These are phyloP conservation scores for Hipparchia sbordonii DNA, from an alignment of 2,888 invertebrate genomes.

Conservation along the genomic window DNA sequence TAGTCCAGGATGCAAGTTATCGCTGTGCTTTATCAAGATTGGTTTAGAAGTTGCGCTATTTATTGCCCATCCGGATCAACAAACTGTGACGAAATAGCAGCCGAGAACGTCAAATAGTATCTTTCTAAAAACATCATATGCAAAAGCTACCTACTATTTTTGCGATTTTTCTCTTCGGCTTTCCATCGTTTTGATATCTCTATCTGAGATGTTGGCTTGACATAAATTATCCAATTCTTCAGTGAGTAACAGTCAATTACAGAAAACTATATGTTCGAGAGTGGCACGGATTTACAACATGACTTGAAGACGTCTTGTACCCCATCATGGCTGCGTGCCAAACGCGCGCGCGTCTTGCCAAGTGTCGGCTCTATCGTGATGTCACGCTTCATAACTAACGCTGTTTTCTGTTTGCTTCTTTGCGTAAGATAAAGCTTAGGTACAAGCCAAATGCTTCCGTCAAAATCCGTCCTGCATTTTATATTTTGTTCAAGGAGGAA, in stretches of 20 bases:
- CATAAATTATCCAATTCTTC: background rate
- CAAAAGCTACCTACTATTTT: too few species aligned
- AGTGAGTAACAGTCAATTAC: background rate
- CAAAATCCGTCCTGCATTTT: background rate
- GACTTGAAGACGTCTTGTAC: slow-evolving; percentile 27
- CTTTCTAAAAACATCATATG: too few species aligned
- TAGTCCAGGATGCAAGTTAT: too few species aligned
- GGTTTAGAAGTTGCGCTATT: too few species aligned
- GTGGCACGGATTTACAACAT: slow-evolving; percentile 23
- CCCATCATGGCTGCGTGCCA: slow-evolving; percentile 38
- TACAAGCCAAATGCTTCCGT: background rate
- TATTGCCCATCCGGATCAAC: too few species aligned
- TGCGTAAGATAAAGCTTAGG: background rate
- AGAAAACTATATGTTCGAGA: slow-evolving; percentile 1
- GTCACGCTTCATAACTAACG: slow-evolving; percentile 21
- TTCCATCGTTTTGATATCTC: too few species aligned
- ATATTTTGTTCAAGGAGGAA: background rate
- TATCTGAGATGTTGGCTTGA: too few species aligned
- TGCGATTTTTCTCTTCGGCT: too few species aligned
- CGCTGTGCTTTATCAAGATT: too few species aligned
- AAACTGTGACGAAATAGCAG: too few species aligned
- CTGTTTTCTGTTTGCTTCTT: slow-evolving; percentile 15
- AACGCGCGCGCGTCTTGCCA: slow-evolving; percentile 35
- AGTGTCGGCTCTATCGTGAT: slow-evolving; percentile 34
- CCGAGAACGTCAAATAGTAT: too few species aligned